These are phyloP conservation scores for Gobionotothen gibberifrons DNA, from an alignment of 2,797 vertebrate genomes.

Conservation along the genomic window DNA sequence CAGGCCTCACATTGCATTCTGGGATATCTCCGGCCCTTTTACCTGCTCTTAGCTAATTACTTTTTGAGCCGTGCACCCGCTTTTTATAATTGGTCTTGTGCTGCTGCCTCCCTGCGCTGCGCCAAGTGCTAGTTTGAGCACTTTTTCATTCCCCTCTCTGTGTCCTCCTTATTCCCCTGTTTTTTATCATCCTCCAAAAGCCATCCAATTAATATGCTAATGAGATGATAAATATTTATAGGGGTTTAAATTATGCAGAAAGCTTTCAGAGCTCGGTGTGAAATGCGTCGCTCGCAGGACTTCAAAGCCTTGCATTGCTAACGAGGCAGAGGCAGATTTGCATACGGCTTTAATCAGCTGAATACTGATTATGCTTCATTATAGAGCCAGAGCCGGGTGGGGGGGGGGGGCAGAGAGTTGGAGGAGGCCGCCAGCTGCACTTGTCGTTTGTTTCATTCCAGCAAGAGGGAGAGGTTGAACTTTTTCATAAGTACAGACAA, in stretches of 20 bases:
- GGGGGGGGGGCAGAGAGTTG: constrained; percentile 5
- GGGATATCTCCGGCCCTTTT: constrained; percentile 73
- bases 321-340: constrained; percentile 96
- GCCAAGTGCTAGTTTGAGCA: constrained; percentile 79
- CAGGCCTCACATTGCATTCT: constrained; percentile 87
- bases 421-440: constrained; percentile 97
- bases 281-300: constrained; percentile 99
- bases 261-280: constrained; percentile 97
- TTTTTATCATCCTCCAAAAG: constrained; percentile 86
- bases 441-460: constrained; percentile 98
- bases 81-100: constrained; percentile 85
- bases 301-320: constrained; percentile 99
- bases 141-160: constrained; percentile 53
- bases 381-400: constrained; percentile 75
- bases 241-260: constrained; percentile 98
- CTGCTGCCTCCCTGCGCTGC: constrained; percentile 61
- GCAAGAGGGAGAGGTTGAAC: constrained; percentile 86
- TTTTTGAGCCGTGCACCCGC: constrained; percentile 69
- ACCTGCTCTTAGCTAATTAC: constrained; percentile 84
- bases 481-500: constrained; percentile 97
- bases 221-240: constrained; percentile 99
- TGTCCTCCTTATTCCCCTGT: constrained; percentile 79
- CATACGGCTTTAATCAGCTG: constrained; percentile 99
- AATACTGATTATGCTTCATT: constrained; percentile 99
- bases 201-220: constrained; percentile 99